Evolutionary conservation across 2,888 invertebrate species (phyloP).

Genomic region (Papilio elwesi): DNA sequence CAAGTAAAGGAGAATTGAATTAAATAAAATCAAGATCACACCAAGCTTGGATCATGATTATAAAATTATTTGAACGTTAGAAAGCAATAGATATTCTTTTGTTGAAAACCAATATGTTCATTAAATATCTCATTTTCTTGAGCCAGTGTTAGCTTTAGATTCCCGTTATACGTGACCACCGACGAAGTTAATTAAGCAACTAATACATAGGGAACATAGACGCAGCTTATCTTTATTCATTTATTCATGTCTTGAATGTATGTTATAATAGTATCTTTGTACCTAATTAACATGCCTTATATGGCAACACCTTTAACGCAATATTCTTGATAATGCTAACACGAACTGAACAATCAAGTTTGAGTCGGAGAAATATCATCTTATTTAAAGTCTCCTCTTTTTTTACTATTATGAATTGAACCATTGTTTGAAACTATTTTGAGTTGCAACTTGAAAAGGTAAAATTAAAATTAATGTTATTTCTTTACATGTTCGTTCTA

Average conservation of each 20-base stretch:
- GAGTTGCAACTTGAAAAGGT: too few species aligned
- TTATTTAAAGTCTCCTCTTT: too few species aligned
- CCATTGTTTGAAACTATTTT: too few species aligned
- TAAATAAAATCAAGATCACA: too few species aligned
- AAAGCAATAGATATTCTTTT: slow-evolving; percentile 9
- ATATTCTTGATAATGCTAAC: not conserved
- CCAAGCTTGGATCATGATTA: too few species aligned
- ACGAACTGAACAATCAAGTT: not conserved
- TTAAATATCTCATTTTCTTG: slow-evolving; percentile 12
- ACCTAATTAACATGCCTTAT: slow-evolving; percentile 35
- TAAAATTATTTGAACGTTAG: not conserved
- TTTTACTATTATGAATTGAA: too few species aligned
- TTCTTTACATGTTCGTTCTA: too few species aligned
- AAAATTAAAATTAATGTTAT: too few species aligned
- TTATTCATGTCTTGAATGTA: slow-evolving; percentile 16
- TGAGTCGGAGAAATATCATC: too few species aligned
- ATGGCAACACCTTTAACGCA: slow-evolving; percentile 14
- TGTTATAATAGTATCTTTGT: slow-evolving; percentile 16
- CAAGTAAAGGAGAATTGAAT: too few species aligned
- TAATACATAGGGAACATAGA: slow-evolving; percentile 11
- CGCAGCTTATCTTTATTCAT: slow-evolving; percentile 18
- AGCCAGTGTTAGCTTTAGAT: not conserved
- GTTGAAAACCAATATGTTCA: not conserved
- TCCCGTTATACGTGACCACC: slow-evolving; percentile 32
- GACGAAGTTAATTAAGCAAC: slow-evolving; percentile 23